Conservation (phyloP, 2,113 vertebrate genomes). For the Paracanthobrama guichenoti region DNA sequence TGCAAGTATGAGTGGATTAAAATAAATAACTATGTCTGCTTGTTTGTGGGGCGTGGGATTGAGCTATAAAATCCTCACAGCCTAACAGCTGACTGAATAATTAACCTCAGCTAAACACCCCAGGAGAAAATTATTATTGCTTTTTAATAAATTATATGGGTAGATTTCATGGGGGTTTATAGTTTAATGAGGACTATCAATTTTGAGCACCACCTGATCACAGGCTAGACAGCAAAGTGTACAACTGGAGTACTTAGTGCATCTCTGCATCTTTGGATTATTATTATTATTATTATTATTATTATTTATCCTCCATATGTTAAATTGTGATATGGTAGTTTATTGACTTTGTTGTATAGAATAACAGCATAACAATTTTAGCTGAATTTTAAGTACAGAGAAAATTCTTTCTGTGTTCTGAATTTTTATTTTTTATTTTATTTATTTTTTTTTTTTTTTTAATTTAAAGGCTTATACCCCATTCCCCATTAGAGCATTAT, state of each 20-base stretch:
- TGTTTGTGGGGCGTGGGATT: constrained; percentile 24
- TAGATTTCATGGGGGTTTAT: constrained; percentile 16
- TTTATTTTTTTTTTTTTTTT: not conserved
- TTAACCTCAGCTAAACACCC: constrained; percentile 31
- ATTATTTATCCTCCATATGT: not conserved
- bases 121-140: constrained; percentile 20
- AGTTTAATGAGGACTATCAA: constrained; percentile 9
- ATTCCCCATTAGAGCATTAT: constrained; percentile 25
- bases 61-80: constrained; percentile 26
- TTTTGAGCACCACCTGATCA: not conserved
- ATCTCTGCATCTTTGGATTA: not conserved
- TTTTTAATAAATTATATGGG: constrained; percentile 32
- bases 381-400: constrained; percentile 53
- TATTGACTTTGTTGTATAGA: not conserved
- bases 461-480: not conserved
- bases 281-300: too few relatives aligned
- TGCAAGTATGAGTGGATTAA: constrained; percentile 5
- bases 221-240: not conserved
- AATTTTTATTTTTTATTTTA: not conserved
- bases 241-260: not conserved
- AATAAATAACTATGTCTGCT: not conserved
- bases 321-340: not conserved
- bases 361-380: too few relatives aligned
- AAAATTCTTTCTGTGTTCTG: constrained; percentile 47
- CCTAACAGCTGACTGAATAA: constrained; percentile 21